These are phyloP conservation scores for Hyla sarda DNA, from an alignment of 2,113 vertebrate genomes.

Conservation along the genomic window DNA sequence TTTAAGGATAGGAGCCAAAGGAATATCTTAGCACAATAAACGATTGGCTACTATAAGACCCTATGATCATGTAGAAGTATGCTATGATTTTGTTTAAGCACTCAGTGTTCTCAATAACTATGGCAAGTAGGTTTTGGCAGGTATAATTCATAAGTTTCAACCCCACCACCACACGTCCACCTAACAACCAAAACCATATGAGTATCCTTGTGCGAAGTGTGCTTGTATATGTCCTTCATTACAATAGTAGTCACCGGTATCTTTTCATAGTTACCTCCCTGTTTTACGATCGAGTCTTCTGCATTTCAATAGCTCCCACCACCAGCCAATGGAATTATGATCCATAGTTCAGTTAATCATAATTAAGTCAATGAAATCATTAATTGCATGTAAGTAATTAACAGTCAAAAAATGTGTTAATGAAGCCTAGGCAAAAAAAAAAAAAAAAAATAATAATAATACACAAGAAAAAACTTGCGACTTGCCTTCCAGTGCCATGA, in stretches of 20 bases:
- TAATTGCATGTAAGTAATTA: conserved; percentile 69
- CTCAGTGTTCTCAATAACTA: conserved; percentile 61
- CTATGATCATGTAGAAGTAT: neutral
- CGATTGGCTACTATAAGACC: neutral
- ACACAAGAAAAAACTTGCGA: conserved; percentile 60
- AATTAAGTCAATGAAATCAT: conserved; percentile 56
- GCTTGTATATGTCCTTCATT: conserved; percentile 81
- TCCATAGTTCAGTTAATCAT: neutral
- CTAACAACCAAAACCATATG: conserved; percentile 60
- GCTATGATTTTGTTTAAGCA: neutral
- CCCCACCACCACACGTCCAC: neutral
- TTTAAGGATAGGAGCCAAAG: neutral
- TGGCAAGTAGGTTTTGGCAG: conserved; percentile 60
- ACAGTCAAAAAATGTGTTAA: conserved; percentile 70
- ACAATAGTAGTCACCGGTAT: conserved; percentile 73
- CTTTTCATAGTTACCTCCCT: conserved; percentile 66
- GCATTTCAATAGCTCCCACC: conserved; percentile 54
- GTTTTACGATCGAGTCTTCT: conserved; percentile 65
- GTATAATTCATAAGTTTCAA: neutral
- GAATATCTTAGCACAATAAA: conserved; percentile 16
- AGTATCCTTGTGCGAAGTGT: conserved; percentile 69
- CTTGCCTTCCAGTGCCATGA: conserved; percentile 71
- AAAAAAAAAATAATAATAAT: too few relatives aligned
- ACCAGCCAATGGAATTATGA: conserved; percentile 14
- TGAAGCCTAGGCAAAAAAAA: conserved; percentile 67